Evolutionary conservation across 1,140 invertebrate species (phyloP).

Genomic region (Caenorhabditis remanei): DNA sequence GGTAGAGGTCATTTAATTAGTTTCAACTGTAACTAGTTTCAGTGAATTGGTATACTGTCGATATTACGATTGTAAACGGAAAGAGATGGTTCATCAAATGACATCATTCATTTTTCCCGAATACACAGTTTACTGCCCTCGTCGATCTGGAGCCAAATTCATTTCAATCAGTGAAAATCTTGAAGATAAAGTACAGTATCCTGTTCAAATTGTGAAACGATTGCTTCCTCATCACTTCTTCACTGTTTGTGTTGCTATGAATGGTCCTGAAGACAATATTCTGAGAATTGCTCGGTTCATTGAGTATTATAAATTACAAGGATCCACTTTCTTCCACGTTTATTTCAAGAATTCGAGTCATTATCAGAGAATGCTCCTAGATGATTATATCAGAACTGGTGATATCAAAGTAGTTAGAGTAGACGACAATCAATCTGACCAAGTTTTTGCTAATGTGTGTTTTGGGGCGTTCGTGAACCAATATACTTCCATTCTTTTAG

Average conservation of each 20-base stretch:
- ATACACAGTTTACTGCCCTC: neutral
- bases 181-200: neutral
- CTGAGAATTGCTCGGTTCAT: neutral
- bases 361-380: conserved; percentile 30
- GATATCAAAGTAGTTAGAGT: neutral
- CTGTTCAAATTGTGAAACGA: neutral
- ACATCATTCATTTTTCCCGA: neutral
- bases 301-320: conserved; percentile 26
- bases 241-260: neutral
- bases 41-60: neutral
- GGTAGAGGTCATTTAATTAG: neutral
- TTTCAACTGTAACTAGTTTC: neutral
- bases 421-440: neutral
- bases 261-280: neutral
- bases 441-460: neutral
- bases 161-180: neutral
- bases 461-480: neutral
- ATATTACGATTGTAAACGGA: neutral
- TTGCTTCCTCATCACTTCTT: neutral
- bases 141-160: neutral
- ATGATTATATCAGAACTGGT: conserved; percentile 24
- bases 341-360: conserved; percentile 1
- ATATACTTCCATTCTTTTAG: conserved; percentile 3
- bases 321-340: conserved; percentile 32
- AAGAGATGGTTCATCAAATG: neutral